Base-by-base conservation (phyloP, 1,140 invertebrate species). In the Halesus radiatus region DNA sequence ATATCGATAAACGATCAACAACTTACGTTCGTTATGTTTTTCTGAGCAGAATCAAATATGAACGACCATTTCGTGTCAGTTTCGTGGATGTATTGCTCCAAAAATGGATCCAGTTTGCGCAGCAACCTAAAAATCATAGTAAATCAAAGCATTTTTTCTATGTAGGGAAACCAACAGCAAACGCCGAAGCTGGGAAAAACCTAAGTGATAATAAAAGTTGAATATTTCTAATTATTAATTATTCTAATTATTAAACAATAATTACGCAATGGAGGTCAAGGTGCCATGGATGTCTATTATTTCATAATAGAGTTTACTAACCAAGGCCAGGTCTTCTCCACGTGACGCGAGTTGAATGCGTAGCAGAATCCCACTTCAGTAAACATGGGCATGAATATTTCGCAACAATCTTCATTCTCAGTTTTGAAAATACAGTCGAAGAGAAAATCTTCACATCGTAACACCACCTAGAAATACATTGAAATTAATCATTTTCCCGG, bases 321-420 rank as follows among this genome's bases (percentile, higher is more conserved):
- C 91, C 90, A 90, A 56, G 90, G 90, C 87, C 90, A 89, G 13
- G 84, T 84, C 76, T 85, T 89, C 81, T 90, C 90, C 45, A 88
- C 86, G 62, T 90, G 91, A 76, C 89, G 85, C 2, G 92, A 92
- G 85, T 94, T 94, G 84, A 94, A 94, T 26, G 90, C 90, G 79
- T 93, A 94, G 84, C 94, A 94, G 84, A 93, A 93, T 8, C 94
- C 94, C 85, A 91, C 91, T 86, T 94, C 94, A 5, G 93, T 94
- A 81, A 93, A 92, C 18, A 93, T 89, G 3, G 92, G 92, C 53
- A 90, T 87, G 52, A 94, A 91, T 54, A 91, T 86, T 20, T 89
- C 87, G 76, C 92, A 93, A 80, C 92, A 93, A 76, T 91, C 89
- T 75, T 92, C 91, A 0, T 89, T 86, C 78, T 92, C 90, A 23